Percentiles rank a stretch among this genome's conserved stretches.
These are phyloP conservation scores for Antheraea yamamai DNA, from an alignment of 2,888 invertebrate species.

Conservation along the genomic window DNA sequence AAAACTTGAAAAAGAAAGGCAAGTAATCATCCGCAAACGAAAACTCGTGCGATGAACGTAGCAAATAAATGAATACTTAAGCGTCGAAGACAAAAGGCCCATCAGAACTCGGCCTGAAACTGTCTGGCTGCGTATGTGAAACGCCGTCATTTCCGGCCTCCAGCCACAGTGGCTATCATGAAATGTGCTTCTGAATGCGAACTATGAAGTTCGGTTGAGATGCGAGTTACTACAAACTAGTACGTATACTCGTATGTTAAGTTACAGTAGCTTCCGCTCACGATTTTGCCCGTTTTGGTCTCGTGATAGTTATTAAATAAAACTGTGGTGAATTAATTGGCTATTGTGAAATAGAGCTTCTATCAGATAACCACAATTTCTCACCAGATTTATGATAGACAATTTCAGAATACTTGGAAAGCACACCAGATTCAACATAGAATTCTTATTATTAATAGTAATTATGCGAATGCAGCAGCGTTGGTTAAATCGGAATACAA, in stretches of 20 bases:
- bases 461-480: no score
- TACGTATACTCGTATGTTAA: background rate
- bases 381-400: no score
- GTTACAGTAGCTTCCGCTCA: background rate
- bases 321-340: background rate
- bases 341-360: no score
- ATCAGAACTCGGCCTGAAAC: constrained; percentile 10
- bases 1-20: background rate
- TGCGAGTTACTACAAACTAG: background rate
- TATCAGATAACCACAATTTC: no score
- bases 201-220: background rate
- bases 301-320: background rate
- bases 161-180: background rate
- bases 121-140: constrained; percentile 6
- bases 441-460: no score
- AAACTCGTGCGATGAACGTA: background rate
- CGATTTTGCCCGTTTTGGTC: background rate
- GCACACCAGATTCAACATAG: no score
- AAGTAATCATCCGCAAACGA: background rate
- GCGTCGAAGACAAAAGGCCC: constrained; percentile 1
- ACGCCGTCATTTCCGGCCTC: background rate
- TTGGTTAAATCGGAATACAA: no score
- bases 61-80: background rate
- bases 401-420: no score
- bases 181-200: constrained; percentile 1